phyloP scores from a whole-genome alignment of 1,140 invertebrate species.

The Popillia japonica region DNA sequence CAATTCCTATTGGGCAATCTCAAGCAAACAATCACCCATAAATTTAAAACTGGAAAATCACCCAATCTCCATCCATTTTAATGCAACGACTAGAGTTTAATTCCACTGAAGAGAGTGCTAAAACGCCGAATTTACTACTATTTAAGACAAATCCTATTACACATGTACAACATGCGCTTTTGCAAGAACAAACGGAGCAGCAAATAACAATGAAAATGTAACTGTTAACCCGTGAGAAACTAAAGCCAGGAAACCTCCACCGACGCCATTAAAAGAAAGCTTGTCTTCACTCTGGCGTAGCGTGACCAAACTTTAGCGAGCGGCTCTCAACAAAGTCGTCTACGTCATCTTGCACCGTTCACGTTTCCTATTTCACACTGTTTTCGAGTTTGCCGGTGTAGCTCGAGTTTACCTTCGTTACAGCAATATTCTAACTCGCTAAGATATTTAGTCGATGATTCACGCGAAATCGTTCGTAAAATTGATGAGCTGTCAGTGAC shows the following conservation, averaged over 20 bases:
- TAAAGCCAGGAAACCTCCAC: background rate
- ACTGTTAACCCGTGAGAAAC: slow-evolving; percentile 22
- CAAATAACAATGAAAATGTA: slow-evolving; percentile 28
- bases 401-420: background rate
- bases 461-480: slow-evolving; percentile 1
- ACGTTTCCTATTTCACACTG: slow-evolving; percentile 2
- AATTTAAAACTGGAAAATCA: background rate
- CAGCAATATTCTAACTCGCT: background rate
- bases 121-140: background rate
- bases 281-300: slow-evolving; percentile 6
- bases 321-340: background rate
- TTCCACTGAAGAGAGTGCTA: background rate
- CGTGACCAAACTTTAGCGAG: slow-evolving; percentile 6
- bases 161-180: background rate
- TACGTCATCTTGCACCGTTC: slow-evolving; percentile 18
- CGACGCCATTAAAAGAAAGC: slow-evolving; percentile 1
- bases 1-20: background rate
- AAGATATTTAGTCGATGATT: background rate
- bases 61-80: background rate
- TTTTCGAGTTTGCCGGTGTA: background rate
- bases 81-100: too few relatives aligned
- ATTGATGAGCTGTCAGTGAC: background rate
- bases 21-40: background rate
- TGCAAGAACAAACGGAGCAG: slow-evolving; percentile 15
- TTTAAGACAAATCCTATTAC: background rate